Conservation (phyloP, 35 echinoderm and acorn worm species). For the Patiria miniata region DNA sequence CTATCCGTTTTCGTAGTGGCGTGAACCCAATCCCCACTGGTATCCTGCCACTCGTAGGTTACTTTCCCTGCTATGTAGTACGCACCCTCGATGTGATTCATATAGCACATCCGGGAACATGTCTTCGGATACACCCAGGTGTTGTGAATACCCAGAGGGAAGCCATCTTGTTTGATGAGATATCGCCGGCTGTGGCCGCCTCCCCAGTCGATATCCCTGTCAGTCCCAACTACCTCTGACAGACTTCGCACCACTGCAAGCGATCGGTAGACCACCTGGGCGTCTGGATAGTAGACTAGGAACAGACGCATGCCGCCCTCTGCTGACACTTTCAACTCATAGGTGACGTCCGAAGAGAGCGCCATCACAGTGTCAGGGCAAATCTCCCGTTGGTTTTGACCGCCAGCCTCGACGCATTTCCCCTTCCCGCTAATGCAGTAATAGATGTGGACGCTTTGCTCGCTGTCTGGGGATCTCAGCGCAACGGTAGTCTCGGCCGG, state of each 20-base stretch:
- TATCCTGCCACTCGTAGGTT: slow-evolving; percentile 2
- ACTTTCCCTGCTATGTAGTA: slow-evolving; percentile 4
- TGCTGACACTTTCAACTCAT: slow-evolving; percentile 4
- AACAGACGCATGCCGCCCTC: slow-evolving; percentile 3
- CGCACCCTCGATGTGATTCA: not conserved
- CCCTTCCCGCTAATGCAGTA: not conserved
- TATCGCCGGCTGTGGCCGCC: slow-evolving; percentile 5
- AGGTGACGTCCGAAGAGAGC: slow-evolving; percentile 17
- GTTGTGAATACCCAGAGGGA: not conserved
- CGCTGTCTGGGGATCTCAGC: not conserved
- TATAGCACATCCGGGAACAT: not conserved
- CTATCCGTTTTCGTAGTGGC: not conserved
- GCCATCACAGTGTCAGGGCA: slow-evolving; percentile 6
- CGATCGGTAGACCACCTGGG: not conserved
- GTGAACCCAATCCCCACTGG: not conserved
- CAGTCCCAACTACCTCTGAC: not conserved
- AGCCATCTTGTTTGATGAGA: slow-evolving; percentile 15
- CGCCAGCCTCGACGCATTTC: not conserved
- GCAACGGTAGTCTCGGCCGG: not conserved
- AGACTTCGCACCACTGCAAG: not conserved
- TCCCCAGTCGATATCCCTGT: slow-evolving; percentile 33
- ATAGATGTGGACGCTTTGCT: slow-evolving; percentile 17
- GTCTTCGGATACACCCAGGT: not conserved
- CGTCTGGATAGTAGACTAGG: slow-evolving; percentile 21
- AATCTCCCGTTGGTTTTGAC: not conserved